These are phyloP conservation scores for Lytechinus variegatus DNA, from an alignment of 35 echinoderm and acorn worm genomes.

Conservation along the genomic window DNA sequence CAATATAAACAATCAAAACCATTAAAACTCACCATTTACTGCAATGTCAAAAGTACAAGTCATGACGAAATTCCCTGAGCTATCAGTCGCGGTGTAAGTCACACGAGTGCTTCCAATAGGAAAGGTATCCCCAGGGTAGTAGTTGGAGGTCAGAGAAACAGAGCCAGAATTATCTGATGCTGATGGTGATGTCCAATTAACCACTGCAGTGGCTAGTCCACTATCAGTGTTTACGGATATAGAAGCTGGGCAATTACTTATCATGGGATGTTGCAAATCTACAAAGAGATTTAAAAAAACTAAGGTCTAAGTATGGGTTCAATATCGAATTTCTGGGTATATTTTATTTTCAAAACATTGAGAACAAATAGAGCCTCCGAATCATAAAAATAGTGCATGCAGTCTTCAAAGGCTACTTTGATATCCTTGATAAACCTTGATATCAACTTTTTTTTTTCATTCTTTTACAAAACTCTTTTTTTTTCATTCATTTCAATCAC, in stretches of 20 bases:
- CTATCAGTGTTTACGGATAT: too few species aligned
- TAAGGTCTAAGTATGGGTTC: too few species aligned
- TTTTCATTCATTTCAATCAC: neutral
- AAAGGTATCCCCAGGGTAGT: neutral
- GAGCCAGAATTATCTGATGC: constrained; percentile 23
- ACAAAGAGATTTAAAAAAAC: too few species aligned
- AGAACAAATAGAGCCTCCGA: neutral
- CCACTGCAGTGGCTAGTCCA: too few species aligned
- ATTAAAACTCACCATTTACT: neutral
- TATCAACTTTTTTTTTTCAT: neutral
- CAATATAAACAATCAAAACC: too few species aligned
- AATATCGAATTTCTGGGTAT: too few species aligned
- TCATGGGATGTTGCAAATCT: too few species aligned
- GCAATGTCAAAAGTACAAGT: neutral
- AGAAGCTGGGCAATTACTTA: too few species aligned
- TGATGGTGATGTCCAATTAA: neutral
- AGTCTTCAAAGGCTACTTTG: neutral
- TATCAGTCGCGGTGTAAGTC: neutral
- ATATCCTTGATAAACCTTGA: too few species aligned
- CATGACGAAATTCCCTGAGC: constrained; percentile 8
- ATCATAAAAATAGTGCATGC: neutral
- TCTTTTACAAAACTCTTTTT: neutral
- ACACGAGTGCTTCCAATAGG: neutral
- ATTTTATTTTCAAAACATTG: neutral
- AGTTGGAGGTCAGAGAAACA: neutral